Conservation (phyloP, 2,113 vertebrate genomes). For the Urocynchramus pylzowi region DNA sequence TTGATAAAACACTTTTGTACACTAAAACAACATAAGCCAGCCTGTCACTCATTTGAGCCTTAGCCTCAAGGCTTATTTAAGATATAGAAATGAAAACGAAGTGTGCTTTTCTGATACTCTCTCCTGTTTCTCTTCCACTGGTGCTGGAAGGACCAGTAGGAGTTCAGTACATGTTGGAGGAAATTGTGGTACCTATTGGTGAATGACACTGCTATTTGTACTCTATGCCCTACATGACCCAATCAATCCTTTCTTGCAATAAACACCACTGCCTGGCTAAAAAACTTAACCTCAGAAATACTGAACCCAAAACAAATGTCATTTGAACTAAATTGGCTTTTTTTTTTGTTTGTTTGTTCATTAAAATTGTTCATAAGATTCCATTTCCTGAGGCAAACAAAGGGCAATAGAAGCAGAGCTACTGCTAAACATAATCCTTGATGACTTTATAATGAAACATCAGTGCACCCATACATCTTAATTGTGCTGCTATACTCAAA, state of each 20-base stretch:
- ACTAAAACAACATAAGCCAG: constrained; percentile 74
- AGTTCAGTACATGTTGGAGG: constrained; percentile 56
- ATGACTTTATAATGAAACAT: neutral
- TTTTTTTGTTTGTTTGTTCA: constrained; percentile 56
- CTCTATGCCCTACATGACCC: constrained; percentile 66
- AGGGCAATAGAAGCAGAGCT: neutral
- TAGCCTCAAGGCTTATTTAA: constrained; percentile 77
- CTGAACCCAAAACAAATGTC: constrained; percentile 64
- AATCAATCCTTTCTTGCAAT: constrained; percentile 65
- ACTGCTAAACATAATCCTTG: neutral
- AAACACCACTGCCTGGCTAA: constrained; percentile 58
- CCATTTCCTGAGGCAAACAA: constrained; percentile 41
- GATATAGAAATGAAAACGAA: constrained; percentile 68
- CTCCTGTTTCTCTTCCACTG: constrained; percentile 49
- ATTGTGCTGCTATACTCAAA: neutral
- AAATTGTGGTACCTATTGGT: constrained; percentile 67
- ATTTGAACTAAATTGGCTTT: constrained; percentile 66
- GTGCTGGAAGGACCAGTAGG: constrained; percentile 54
- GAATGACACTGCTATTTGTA: constrained; percentile 74
- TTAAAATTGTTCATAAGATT: constrained; percentile 63
- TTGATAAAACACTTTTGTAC: constrained; percentile 80
- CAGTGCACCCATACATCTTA: neutral
- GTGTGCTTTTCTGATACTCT: constrained; percentile 46
- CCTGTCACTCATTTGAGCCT: constrained; percentile 79
- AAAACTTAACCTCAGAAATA: constrained; percentile 67